Evolutionary conservation across 2,888 invertebrate genomes (phyloP), one percentile per base, ranked within the genome.

Genomic region (Volucella inflata): DNA sequence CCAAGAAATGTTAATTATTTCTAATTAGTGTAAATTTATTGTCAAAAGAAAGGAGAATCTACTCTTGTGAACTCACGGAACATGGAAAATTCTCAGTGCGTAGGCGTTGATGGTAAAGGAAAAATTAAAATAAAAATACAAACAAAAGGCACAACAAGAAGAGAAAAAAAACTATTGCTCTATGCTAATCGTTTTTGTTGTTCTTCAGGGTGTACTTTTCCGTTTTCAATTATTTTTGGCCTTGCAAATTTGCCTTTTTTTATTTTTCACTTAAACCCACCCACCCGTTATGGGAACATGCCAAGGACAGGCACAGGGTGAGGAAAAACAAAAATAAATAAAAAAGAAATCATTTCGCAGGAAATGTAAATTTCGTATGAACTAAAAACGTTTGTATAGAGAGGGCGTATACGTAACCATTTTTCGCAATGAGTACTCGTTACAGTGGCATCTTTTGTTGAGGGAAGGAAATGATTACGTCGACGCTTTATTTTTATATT

Each of bases 1-100:
- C 55, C 75, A 75, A 68, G 74, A 74, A 79, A 83, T 74, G 83
- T 74, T 79, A 83, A 83, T 79, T 83, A 79, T 79, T 83, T 79
- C 74, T 74, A 83, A 74, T 83, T 68, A 74, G 79, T 50, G 74
- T 83, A 64, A 79, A 79, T 74, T 83, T 83, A 68, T 83, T 74
- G 79, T 79, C 78, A 70, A 74, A 75, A 64, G 78, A 79, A 70
- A 74, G 55, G 70, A 40, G 57, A 68, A 51, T 17, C 16, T 8
- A 14, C 9, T 2, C 67, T 48, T 72, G 40, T 62, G 14, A 42
- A 17, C 17, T 62, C 57, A 38, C 6, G 30, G 30, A 30, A 6
- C 12, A 46, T 38, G 40, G 46, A 21, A 21, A 30, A 14, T 30
- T 14, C 12, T 16, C 9, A 21, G 14, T 57, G 40, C 53, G 62